A percentile compares a stretch with the other conserved stretches of the same genome.
Evolutionary conservation across 30 jellyfish, hydroid and myxozoan species (phyloP).

Genomic region (Catostylus mosaicus): DNA sequence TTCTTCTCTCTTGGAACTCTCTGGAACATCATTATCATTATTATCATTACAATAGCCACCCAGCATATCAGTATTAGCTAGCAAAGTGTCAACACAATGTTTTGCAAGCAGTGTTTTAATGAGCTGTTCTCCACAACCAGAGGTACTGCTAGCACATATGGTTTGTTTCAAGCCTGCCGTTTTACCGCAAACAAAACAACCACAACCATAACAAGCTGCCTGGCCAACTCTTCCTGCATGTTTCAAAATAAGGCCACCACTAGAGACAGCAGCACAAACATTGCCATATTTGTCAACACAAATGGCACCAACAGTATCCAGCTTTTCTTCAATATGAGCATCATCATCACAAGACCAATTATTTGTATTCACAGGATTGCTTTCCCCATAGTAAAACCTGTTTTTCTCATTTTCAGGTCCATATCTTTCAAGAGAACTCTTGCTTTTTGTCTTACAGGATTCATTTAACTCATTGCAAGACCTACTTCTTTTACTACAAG

Average conservation of each 20-base stretch:
- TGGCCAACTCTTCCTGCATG: conserved; percentile 93
- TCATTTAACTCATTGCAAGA: too few relatives aligned
- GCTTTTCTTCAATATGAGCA: background rate
- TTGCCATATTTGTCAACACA: conserved; percentile 74
- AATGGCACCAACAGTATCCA: conserved; percentile 89
- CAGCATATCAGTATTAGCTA: background rate
- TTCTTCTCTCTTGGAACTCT: background rate
- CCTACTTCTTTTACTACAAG: too few relatives aligned
- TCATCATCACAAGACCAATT: background rate
- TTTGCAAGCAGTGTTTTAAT: conserved; percentile 77
- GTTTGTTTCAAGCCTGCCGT: background rate
- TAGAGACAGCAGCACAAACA: conserved; percentile 80
- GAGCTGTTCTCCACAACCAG: conserved; percentile 91
- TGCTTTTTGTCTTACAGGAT: too few relatives aligned
- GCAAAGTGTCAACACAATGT: conserved; percentile 39
- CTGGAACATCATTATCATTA: background rate
- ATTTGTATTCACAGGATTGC: too few relatives aligned
- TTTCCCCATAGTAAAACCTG: background rate
- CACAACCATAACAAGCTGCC: conserved; percentile 83
- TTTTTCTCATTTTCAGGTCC: background rate
- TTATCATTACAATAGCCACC: background rate
- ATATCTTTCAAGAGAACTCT: too few relatives aligned
- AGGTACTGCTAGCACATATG: conserved; percentile 58
- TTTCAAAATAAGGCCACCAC: conserved; percentile 87
- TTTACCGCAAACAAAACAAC: conserved; percentile 67